Evolutionary conservation across 2,797 vertebrate species (phyloP), one percentile per base, ranked within the genome.

Genomic region (Craterocephalus amniculus): DNA sequence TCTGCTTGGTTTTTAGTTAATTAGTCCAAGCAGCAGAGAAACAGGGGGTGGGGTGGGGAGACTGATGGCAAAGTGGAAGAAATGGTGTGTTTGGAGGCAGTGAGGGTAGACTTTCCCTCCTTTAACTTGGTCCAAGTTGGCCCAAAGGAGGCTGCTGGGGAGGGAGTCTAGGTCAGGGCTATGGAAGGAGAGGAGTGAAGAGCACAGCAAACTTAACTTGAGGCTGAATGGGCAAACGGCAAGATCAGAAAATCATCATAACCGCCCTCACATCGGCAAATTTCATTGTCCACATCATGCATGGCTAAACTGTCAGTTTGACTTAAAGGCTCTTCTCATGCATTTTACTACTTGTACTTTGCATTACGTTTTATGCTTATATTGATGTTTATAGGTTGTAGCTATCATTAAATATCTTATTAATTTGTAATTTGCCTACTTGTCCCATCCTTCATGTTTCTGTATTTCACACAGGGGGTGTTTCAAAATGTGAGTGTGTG

Each of bases 51-150:
- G 70, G 63, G n/a, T 1, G 65, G 62, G 52, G 65, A 70, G 78
- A 68, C 63, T 72, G 80, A 87, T 80, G 81, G 76, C 75, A 79
- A 76, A 75, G 74, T 79, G 73, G 62, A 84, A 75, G 67, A 72
- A 40, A 55, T 58, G 34, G 73, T 74, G 75, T 58, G 43, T 52
- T 48, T 43, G 62, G 73, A 83, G 76, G 72, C 35, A 27, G 63
- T 27, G 38, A 81, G 76, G 73, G 74, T 85, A 79, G 72, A 88
- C 84, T 85, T 67, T 72, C 48, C 74, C 70, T 84, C 89, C 91
- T 92, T 94, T 87, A 94, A 92, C 88, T 91, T 77, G 74, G 84
- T 94, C 93, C 92, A 93, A 90, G 74, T 94, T 89, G 87, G 89
- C 90, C 87, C 85, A 88, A 76, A 91, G 82, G 87, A 88, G 83